A percentile compares a stretch with the other conserved stretches of the same genome.
These are phyloP conservation scores for Pachyramphus minor DNA, from an alignment of 2,113 vertebrate species.

Conservation along the genomic window DNA sequence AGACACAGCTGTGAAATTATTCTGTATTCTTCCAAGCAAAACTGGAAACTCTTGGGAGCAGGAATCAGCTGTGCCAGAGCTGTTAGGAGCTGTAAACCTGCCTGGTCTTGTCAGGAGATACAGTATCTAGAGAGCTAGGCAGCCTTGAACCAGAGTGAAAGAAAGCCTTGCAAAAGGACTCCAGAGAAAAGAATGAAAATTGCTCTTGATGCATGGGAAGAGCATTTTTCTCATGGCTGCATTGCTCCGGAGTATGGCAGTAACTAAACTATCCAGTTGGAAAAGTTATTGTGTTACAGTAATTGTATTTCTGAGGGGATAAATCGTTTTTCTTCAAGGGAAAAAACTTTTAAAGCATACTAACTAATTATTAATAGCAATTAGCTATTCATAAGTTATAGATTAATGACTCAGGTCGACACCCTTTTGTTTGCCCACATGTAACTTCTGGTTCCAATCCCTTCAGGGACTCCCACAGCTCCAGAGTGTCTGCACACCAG, in stretches of 20 bases:
- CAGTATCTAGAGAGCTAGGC: not conserved
- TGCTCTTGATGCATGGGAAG: not conserved
- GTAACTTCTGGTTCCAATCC: not conserved
- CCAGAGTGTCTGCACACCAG: not conserved
- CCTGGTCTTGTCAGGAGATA: not conserved
- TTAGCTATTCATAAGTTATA: not conserved
- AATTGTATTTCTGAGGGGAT: not conserved
- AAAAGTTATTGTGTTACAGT: not conserved
- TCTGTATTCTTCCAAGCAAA: not conserved
- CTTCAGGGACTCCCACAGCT: not conserved
- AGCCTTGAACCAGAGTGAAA: not conserved
- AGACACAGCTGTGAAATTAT: not conserved
- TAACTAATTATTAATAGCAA: not conserved
- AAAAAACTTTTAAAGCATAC: not conserved
- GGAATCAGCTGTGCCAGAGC: not conserved
- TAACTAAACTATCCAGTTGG: not conserved
- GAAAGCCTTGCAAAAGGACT: not conserved
- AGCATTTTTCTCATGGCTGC: not conserved
- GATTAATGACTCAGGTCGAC: not conserved
- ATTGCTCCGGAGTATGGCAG: not conserved
- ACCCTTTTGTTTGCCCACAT: rapidly evolving
- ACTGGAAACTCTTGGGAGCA: not conserved
- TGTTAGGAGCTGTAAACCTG: not conserved
- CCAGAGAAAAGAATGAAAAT: not conserved
- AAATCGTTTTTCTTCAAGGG: not conserved